Evolutionary conservation across 2,113 vertebrate species (phyloP).

Genomic region (Eira barbara): DNA sequence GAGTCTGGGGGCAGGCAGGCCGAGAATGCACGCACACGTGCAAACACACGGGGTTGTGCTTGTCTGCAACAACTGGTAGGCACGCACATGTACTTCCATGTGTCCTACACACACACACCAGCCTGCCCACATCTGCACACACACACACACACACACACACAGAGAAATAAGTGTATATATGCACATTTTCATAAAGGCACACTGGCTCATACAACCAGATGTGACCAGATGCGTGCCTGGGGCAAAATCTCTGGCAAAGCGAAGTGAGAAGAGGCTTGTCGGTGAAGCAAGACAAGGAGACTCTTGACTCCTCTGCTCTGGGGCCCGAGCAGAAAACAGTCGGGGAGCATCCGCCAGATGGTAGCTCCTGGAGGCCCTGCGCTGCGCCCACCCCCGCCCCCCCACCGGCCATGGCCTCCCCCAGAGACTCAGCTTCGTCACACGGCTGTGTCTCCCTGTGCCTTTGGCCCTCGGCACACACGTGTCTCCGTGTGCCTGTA

Average conservation of each 20-base stretch:
- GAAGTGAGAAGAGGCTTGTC: neutral
- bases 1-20: rapidly evolving
- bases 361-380: neutral
- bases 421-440: neutral
- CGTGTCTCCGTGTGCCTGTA: rapidly evolving
- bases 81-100: neutral
- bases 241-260: neutral
- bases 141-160: too few relatives aligned
- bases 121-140: neutral
- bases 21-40: neutral
- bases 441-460: rapidly evolving
- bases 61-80: neutral
- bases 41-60: neutral
- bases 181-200: neutral
- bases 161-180: neutral
- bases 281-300: neutral
- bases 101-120: neutral
- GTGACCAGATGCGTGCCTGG: neutral
- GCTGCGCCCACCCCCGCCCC: rapidly evolving
- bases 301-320: neutral
- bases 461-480: neutral
- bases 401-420: neutral
- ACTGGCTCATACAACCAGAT: neutral
- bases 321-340: neutral
- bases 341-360: neutral